Evolutionary conservation across 2,888 invertebrate species (phyloP).

Genomic region (Pedicia rivosa): DNA sequence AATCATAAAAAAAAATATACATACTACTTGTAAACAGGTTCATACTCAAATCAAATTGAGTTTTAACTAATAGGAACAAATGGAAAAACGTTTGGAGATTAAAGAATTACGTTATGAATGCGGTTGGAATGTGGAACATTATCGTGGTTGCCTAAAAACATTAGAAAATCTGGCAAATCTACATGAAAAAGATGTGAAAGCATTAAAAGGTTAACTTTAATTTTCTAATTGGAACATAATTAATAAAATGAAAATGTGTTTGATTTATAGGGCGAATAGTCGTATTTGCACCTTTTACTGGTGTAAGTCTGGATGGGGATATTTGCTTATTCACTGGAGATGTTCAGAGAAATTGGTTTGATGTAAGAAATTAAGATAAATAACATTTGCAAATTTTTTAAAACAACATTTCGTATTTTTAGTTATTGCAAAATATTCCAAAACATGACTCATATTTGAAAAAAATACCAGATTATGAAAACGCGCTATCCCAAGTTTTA

Average conservation of each 20-base stretch:
- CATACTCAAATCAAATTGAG: too few relatives aligned
- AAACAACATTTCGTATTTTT: slow-evolving; percentile 19
- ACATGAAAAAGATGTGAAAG: slow-evolving; percentile 51
- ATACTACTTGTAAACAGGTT: too few relatives aligned
- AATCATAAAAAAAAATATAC: too few relatives aligned
- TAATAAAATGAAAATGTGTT: neutral
- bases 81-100: slow-evolving; percentile 32
- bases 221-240: neutral
- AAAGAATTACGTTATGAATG: slow-evolving; percentile 58
- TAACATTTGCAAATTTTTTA: neutral
- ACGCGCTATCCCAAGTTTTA: slow-evolving; percentile 67
- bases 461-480: slow-evolving; percentile 69
- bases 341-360: slow-evolving; percentile 85
- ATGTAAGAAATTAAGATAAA: slow-evolving; percentile 53
- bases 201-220: slow-evolving; percentile 39
- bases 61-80: neutral
- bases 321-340: slow-evolving; percentile 84
- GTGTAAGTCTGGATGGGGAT: slow-evolving; percentile 79
- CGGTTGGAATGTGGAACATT: slow-evolving; percentile 80
- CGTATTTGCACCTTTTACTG: slow-evolving; percentile 79
- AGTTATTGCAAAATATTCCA: slow-evolving; percentile 68
- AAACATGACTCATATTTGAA: slow-evolving; percentile 56
- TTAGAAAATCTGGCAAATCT: slow-evolving; percentile 59
- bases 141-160: slow-evolving; percentile 77
- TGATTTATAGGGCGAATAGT: slow-evolving; percentile 50